Evolutionary conservation across 1,140 invertebrate genomes (phyloP), one percentile per base, ranked within the genome.

Genomic region (Drosophila setifemur): DNA sequence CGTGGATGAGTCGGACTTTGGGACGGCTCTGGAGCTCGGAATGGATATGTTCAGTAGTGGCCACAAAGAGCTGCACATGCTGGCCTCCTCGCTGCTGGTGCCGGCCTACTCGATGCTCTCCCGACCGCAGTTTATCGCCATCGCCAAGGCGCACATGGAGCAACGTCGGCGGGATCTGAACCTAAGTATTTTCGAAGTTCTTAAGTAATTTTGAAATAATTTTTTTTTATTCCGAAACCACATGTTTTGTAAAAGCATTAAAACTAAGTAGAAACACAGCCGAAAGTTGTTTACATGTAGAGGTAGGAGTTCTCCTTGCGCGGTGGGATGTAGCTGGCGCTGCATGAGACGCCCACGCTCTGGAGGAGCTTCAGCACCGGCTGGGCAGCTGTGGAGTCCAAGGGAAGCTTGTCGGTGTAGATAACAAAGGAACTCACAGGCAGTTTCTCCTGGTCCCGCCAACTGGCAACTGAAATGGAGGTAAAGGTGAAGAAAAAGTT

Each of bases 1-100:
- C 1, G 95, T 95, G 63, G 97, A 98, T 90, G 97, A 98, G 90
- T 97, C 96, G 89, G 97, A 98, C 90, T 98, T 97, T 92, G 97
- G 97, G 0, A 97, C 48, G 43, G 95, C 96, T 3, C 85, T 98
- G 1, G 97, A 99, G 91, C 91, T 97, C 19, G 97, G 96, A 0
- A 93, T 97, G 26, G 94, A 97, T 91, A 89, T 98, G 11, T 97
- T 98, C 83, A 94, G 92, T 57, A 95, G 93, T 78, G 96, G 96
- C 0, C 90, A 93, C 49, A 88, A 92, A 44, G 91, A 92, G 49
- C 92, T 98, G 33, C 94, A 98, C 91, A 90, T 92, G 18, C 93
- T 92, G 43, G 92, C 94, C 1, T 81, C 93, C 21, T 92, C 92
- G 60, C 91, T 96, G 63, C 90, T 98, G 5, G 92, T 93, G 14